Percentiles rank a stretch among this genome's conserved stretches.
Conservation (phyloP, 2,888 invertebrate species). For the Gryllus longicercus region DNA sequence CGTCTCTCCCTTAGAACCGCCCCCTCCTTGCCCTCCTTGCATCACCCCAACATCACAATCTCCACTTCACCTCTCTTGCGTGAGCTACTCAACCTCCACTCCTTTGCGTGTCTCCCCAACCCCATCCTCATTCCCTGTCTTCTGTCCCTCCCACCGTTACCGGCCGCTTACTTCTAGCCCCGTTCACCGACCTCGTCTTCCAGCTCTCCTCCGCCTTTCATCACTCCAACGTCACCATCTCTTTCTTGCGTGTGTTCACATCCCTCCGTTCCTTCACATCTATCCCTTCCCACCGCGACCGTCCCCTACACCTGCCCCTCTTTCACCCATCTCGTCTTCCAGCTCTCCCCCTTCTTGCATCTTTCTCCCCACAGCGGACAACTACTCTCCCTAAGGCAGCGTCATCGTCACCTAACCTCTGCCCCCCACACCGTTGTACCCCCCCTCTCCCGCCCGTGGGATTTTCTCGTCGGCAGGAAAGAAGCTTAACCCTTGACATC, state of each 20-base stretch:
- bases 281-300: not conserved
- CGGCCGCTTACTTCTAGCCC: not conserved
- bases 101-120: not conserved
- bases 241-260: no score
- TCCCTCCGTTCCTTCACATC: no score
- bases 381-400: not conserved
- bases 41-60: not conserved
- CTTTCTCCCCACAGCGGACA: not conserved
- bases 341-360: not conserved
- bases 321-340: not conserved
- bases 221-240: no score
- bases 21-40: not conserved
- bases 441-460: not conserved
- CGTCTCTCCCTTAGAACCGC: no score
- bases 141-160: not conserved
- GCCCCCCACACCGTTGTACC: no score
- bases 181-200: not conserved
- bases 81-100: not conserved
- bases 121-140: not conserved
- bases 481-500: conserved; percentile 7
- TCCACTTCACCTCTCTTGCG: not conserved
- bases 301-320: not conserved
- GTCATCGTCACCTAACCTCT: no score
- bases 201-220: no score
- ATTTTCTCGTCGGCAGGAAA: conserved; percentile 8